Percentiles rank a stretch among this genome's conserved stretches.
Conservation (phyloP, 2,113 vertebrate genomes). For the Brachypodius melanocephalos region DNA sequence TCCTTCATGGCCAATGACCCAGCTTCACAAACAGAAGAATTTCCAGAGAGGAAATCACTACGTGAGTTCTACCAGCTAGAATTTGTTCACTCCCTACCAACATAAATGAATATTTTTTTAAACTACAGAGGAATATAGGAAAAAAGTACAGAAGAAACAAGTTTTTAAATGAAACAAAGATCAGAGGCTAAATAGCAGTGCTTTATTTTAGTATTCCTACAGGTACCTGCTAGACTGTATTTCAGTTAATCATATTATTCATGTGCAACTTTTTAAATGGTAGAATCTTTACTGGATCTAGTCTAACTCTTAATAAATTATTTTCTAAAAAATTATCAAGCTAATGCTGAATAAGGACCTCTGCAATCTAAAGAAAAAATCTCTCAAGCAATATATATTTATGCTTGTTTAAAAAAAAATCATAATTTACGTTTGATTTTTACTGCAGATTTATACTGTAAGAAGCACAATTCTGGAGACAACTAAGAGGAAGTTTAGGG, state of each 20-base stretch:
- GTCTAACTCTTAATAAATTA: not conserved
- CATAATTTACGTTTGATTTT: not conserved
- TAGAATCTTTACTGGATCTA: not conserved
- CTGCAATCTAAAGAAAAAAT: not conserved
- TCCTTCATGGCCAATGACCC: not conserved
- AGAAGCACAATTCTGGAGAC: not conserved
- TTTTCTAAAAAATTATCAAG: not conserved
- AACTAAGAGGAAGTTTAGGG: not conserved
- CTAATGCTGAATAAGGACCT: not conserved
- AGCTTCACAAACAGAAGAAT: not conserved
- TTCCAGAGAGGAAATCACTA: not conserved
- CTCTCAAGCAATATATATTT: not conserved
- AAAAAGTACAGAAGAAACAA: not conserved
- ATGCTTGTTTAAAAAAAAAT: not conserved
- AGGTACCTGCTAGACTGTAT: not conserved
- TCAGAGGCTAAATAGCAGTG: not conserved
- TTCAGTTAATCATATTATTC: not conserved
- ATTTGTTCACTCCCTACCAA: not conserved
- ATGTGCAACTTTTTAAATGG: not conserved
- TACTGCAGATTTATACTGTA: not conserved
- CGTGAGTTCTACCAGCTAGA: not conserved
- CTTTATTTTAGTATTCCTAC: not conserved
- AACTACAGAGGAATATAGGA: not conserved
- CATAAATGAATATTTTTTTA: rapidly evolving
- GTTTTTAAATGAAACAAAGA: not conserved